Conservation (phyloP, 2,888 invertebrate species). For the Lacanobia oleracea region DNA sequence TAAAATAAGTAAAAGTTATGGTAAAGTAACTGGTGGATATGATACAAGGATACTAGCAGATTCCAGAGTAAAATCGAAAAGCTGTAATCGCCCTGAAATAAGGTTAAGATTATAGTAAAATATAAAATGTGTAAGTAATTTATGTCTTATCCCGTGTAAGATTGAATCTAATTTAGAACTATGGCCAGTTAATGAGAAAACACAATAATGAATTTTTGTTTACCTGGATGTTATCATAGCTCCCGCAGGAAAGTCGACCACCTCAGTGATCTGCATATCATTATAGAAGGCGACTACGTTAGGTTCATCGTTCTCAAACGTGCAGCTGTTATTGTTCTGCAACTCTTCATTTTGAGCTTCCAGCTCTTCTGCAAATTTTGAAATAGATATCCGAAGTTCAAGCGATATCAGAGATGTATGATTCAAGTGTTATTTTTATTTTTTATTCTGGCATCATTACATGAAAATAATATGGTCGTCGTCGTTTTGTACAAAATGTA, state of each 20-base stretch:
- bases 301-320: conserved; percentile 94
- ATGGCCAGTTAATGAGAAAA: not conserved
- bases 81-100: not conserved
- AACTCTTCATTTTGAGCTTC: conserved; percentile 87
- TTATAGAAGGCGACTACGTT: conserved; percentile 95
- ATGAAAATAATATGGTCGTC: not conserved
- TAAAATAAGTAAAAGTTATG: not conserved
- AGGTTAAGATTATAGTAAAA: too few species aligned
- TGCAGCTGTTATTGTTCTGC: conserved; percentile 93
- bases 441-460: not conserved
- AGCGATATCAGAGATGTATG: not conserved
- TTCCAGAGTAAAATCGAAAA: not conserved
- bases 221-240: conserved; percentile 92
- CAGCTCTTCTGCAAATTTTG: conserved; percentile 81
- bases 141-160: not conserved
- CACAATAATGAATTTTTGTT: not conserved
- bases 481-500: too few species aligned
- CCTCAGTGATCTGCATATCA: conserved; percentile 94
- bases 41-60: not conserved
- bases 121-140: too few species aligned
- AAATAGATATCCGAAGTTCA: not conserved
- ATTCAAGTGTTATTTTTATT: too few species aligned
- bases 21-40: not conserved
- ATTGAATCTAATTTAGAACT: not conserved
- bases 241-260: conserved; percentile 95